Conservation (phyloP, 2,113 vertebrate genomes). For the Nannobrachium achirus region DNA sequence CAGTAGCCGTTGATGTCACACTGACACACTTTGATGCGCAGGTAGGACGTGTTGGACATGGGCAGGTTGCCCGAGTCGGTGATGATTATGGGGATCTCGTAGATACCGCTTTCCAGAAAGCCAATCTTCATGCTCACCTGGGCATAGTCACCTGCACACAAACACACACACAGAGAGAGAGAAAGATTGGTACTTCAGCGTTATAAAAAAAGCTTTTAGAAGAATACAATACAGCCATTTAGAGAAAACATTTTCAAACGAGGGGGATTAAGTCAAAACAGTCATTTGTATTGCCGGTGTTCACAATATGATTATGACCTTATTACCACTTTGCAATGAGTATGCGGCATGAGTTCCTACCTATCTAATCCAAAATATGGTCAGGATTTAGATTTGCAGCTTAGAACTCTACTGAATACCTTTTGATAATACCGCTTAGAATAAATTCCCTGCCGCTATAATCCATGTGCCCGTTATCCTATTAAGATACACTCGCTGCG, state of each 20-base stretch:
- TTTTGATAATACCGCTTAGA: conserved; percentile 75
- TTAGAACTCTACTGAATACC: conserved; percentile 70
- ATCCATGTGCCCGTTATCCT: conserved; percentile 73
- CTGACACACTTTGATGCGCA: conserved; percentile 95
- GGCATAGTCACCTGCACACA: conserved; percentile 87
- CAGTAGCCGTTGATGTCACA: conserved; percentile 95
- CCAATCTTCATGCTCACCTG: conserved; percentile 90
- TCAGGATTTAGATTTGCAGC: conserved; percentile 71
- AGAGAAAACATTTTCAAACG: conserved; percentile 23
- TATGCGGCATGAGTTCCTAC: conserved; percentile 56
- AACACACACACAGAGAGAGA: not conserved
- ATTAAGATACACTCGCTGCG: conserved; percentile 69
- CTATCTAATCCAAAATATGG: conserved; percentile 74
- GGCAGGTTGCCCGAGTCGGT: conserved; percentile 96
- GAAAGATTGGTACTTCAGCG: not conserved
- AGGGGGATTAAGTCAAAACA: conserved; percentile 49
- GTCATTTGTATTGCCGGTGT: conserved; percentile 40
- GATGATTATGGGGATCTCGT: conserved; percentile 93
- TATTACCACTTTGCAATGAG: conserved; percentile 41
- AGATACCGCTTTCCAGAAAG: conserved; percentile 92
- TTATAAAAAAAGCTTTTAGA: not conserved
- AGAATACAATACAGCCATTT: conserved; percentile 34
- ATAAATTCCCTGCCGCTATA: conserved; percentile 67
- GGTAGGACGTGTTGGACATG: conserved; percentile 91
- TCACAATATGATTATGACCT: conserved; percentile 46